Conservation (phyloP, 2,797 vertebrate species). For the Typhlichthys subterraneus region DNA sequence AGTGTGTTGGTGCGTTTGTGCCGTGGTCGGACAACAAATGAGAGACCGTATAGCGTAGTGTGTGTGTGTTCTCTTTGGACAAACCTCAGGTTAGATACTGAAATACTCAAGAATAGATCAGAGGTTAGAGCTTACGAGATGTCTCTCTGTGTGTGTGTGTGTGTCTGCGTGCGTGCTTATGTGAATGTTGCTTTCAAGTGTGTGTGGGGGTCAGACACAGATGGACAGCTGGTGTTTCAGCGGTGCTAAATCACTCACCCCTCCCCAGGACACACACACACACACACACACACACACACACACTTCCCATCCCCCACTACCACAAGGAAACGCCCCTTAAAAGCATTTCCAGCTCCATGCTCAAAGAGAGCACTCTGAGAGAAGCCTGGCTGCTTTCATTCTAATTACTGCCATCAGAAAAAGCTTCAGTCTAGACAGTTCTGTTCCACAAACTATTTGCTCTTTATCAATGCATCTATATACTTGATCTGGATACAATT, state of each 20-base stretch:
- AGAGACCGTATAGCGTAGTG: not conserved
- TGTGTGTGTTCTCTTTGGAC: conserved; percentile 51
- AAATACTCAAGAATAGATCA: conserved; percentile 51
- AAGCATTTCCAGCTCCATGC: conserved; percentile 67
- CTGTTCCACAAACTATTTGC: conserved; percentile 49
- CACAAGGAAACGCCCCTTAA: conserved; percentile 69
- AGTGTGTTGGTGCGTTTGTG: conserved; percentile 17
- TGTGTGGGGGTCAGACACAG: conserved; percentile 77
- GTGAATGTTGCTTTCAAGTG: conserved; percentile 50
- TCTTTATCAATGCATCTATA: conserved; percentile 61
- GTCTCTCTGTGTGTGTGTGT: conserved; percentile 16
- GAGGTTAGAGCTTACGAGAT: conserved; percentile 44
- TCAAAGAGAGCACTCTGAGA: conserved; percentile 56
- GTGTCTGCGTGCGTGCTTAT: not conserved
- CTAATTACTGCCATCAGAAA: conserved; percentile 37
- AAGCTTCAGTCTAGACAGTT: conserved; percentile 33
- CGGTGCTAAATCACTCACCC: conserved; percentile 98
- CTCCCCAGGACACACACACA: conserved; percentile 75
- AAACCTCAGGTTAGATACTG: conserved; percentile 49
- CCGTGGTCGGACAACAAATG: conserved; percentile 43
- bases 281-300: conserved; percentile 8
- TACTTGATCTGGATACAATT: too few relatives aligned
- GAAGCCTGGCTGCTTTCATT: conserved; percentile 35
- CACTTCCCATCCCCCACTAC: conserved; percentile 62
- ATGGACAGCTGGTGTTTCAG: conserved; percentile 99